Evolutionary conservation across 2,113 vertebrate genomes (phyloP).

Genomic region (Alouatta palliata): DNA sequence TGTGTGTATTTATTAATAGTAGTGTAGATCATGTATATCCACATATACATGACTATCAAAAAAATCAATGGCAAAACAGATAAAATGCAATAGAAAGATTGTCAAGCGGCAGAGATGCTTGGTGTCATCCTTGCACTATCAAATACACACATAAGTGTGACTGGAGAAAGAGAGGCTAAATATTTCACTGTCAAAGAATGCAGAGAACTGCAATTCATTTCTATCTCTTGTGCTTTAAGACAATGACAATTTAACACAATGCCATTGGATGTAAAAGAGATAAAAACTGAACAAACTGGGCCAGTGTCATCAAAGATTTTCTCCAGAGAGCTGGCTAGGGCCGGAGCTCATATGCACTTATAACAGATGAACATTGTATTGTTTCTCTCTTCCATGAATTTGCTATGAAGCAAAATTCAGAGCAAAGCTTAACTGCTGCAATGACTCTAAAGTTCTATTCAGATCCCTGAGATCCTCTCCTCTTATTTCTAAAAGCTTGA

Average conservation of each 20-base stretch:
- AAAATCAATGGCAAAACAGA: conserved; percentile 60
- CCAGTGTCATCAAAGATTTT: conserved; percentile 85
- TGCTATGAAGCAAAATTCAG: conserved; percentile 70
- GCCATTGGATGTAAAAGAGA: conserved; percentile 88
- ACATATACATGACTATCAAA: background rate
- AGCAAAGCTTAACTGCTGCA: conserved; percentile 15
- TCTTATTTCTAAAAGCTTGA: background rate
- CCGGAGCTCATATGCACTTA: conserved; percentile 77
- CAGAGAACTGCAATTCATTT: conserved; percentile 92
- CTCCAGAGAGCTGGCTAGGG: conserved; percentile 82
- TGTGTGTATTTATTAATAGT: background rate
- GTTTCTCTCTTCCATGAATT: conserved; percentile 80
- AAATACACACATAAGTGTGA: conserved; percentile 92
- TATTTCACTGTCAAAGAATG: conserved; percentile 97
- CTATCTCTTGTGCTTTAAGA: conserved; percentile 88
- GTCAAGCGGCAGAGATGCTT: conserved; percentile 80
- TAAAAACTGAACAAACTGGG: conserved; percentile 87
- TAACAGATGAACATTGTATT: conserved; percentile 84
- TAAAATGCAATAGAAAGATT: conserved; percentile 71
- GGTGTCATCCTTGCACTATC: conserved; percentile 86
- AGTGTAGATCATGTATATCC: background rate
- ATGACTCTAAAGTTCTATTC: conserved; percentile 48
- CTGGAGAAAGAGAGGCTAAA: conserved; percentile 92
- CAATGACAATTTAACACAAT: conserved; percentile 93
- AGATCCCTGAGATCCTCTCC: background rate